phyloP scores from a whole-genome alignment of 2,797 vertebrate genomes.

The Carapus acus region DNA sequence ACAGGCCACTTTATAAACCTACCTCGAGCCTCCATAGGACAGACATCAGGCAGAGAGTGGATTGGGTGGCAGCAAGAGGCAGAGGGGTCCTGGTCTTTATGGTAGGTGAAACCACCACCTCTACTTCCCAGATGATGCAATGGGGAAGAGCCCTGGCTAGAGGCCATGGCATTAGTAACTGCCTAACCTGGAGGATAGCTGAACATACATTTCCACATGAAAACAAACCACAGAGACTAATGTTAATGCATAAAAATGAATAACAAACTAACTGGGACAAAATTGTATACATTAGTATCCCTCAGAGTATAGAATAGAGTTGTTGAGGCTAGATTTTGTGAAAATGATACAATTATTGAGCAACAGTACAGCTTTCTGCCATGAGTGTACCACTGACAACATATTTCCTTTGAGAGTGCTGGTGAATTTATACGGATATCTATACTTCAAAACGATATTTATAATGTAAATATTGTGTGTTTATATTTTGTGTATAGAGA shows the following conservation, averaged over 20 bases:
- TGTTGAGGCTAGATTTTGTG: too few relatives aligned
- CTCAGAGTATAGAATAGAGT: neutral
- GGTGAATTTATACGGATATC: too few relatives aligned
- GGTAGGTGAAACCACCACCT: conserved; percentile 79
- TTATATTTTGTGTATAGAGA: too few relatives aligned
- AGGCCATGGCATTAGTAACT: conserved; percentile 88
- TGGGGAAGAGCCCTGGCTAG: conserved; percentile 86
- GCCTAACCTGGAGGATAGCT: conserved; percentile 77
- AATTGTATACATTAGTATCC: too few relatives aligned
- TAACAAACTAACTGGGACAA: neutral
- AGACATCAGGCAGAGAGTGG: conserved; percentile 90
- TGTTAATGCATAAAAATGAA: neutral
- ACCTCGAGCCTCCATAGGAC: conserved; percentile 94
- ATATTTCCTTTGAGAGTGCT: too few relatives aligned
- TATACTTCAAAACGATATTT: too few relatives aligned
- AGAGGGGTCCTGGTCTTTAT: conserved; percentile 77
- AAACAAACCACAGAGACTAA: neutral
- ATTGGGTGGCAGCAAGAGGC: conserved; percentile 69
- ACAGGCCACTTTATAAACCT: neutral
- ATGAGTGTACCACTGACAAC: too few relatives aligned
- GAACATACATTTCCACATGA: too few relatives aligned
- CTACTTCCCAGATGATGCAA: conserved; percentile 76
- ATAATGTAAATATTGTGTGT: too few relatives aligned
- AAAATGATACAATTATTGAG: too few relatives aligned
- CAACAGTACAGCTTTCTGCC: too few relatives aligned